phyloP scores from a whole-genome alignment of 2,888 invertebrate species.

The Anorthoa munda region DNA sequence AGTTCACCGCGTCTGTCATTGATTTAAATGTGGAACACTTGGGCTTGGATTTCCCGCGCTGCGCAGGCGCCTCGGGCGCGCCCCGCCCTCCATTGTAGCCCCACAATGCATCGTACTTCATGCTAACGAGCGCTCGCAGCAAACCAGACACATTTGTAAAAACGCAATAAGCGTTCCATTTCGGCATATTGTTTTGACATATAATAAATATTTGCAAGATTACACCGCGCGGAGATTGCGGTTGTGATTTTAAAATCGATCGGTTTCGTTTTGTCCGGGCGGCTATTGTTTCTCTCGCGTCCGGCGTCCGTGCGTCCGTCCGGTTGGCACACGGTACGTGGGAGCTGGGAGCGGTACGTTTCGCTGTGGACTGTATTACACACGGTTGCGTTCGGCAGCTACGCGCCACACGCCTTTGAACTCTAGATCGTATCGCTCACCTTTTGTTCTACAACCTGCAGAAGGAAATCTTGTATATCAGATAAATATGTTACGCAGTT shows the following conservation, averaged over 20 bases:
- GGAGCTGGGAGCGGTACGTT: slow-evolving; percentile 68
- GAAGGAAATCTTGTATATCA: slow-evolving; percentile 54
- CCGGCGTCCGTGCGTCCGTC: slow-evolving; percentile 66
- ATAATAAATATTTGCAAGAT: slow-evolving; percentile 91
- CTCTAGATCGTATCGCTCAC: slow-evolving; percentile 60
- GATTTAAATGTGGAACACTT: slow-evolving; percentile 82
- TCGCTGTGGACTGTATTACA: slow-evolving; percentile 84
- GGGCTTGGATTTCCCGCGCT: slow-evolving; percentile 77
- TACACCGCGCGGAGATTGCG: slow-evolving; percentile 85
- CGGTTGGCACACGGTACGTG: slow-evolving; percentile 59
- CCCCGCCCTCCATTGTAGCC: slow-evolving; percentile 87
- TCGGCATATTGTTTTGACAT: slow-evolving; percentile 91
- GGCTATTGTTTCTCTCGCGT: slow-evolving; percentile 78
- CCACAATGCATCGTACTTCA: slow-evolving; percentile 89
- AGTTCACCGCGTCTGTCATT: slow-evolving; percentile 79
- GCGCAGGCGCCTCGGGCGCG: slow-evolving; percentile 81
- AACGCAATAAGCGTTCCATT: slow-evolving; percentile 90
- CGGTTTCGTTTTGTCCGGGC: slow-evolving; percentile 76
- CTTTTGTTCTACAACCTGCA: slow-evolving; percentile 61
- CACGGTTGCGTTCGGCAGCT: slow-evolving; percentile 86
- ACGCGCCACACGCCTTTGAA: slow-evolving; percentile 74
- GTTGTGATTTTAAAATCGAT: slow-evolving; percentile 85
- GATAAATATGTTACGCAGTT: slow-evolving; percentile 20
- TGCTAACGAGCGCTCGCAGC: slow-evolving; percentile 90
- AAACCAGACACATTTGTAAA: slow-evolving; percentile 90